Evolutionary conservation across 2,113 vertebrate genomes (phyloP), one percentile per base, ranked within the genome.

Genomic region (Hippocampus zosterae): DNA sequence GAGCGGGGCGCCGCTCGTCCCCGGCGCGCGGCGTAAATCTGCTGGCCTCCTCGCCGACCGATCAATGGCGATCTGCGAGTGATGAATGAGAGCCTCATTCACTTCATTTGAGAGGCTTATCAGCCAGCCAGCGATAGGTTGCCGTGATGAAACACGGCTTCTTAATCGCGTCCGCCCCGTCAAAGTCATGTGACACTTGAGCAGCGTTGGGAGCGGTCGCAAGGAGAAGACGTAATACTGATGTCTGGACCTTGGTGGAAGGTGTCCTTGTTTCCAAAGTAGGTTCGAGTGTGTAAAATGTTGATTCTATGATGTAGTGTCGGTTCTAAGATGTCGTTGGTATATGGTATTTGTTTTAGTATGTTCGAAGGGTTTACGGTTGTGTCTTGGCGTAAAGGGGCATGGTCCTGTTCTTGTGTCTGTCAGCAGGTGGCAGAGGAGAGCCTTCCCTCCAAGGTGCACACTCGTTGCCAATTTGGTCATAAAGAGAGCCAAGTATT

Each of bases 31-130:
- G 41, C 16, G 73, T 87, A 87, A 87, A 90, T 90, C 81, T 86
- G 66, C 33, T 57, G 33, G 18, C 75, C n/a, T 3, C 76, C 65
- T 37, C 37, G 71, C 68, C 74, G 67, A 66, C 74, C 78, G 84
- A 90, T 90, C 88, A 77, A 90, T 90, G 85, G 84, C 27, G 83
- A 88, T 83, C 79, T 88, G 68, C 87, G 87, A 76, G 81, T 88
- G 88, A 90, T 84, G 84, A 80, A 90, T 77, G 85, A 61, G 76
- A 62, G 65, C 70, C 55, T 18, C 3, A 71, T 77, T 70, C 78
- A 80, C 74, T 85, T 79, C 71, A 70, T 81, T 71, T 72, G 56
- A 55, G 52, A 55, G 52, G 52, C 21, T 55, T 55, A 23, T 55
- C 52, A 55, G 52, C 69, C 60, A 61, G 64, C 50, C 16, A 46